Conservation (phyloP, 2,888 invertebrate genomes). For the Perizoma affinitatum region DNA sequence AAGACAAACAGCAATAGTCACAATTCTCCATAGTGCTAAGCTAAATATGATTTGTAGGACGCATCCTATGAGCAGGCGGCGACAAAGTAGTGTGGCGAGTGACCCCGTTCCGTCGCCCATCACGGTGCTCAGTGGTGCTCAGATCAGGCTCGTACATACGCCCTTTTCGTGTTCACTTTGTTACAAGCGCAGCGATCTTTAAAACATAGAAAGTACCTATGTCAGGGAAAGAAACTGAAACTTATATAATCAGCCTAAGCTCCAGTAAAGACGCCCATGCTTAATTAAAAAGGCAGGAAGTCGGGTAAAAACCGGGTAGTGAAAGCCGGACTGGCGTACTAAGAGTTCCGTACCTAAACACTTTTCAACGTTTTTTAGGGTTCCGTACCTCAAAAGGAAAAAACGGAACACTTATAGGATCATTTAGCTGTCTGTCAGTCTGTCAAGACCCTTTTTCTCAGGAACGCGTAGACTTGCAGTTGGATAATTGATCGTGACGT, state of each 20-base stretch:
- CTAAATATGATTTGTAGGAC: conserved; percentile 79
- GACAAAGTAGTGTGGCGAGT: conserved; percentile 60
- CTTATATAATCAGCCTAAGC: neutral
- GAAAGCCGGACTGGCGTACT: too few relatives aligned
- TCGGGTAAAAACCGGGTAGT: too few relatives aligned
- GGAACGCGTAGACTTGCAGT: too few relatives aligned
- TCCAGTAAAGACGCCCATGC: too few relatives aligned
- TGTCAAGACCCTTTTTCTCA: too few relatives aligned
- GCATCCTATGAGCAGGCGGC: conserved; percentile 58
- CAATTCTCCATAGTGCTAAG: conserved; percentile 66
- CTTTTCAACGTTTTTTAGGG: too few relatives aligned
- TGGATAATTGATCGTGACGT: too few relatives aligned
- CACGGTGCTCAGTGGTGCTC: conserved; percentile 38
- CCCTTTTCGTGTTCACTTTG: conserved; percentile 41
- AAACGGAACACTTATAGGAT: too few relatives aligned
- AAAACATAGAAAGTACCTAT: conserved; percentile 15
- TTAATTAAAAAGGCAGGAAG: neutral
- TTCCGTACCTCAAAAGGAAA: too few relatives aligned
- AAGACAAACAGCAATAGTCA: conserved; percentile 70
- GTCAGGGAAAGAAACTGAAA: conserved; percentile 4
- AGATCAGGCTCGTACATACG: conserved; percentile 37
- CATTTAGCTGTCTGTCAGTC: too few relatives aligned
- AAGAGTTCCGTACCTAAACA: too few relatives aligned
- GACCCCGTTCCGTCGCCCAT: conserved; percentile 65
- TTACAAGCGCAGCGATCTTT: conserved; percentile 11